A percentile compares a stretch with the other conserved stretches of the same genome.
phyloP scores from a whole-genome alignment of 2,797 vertebrate genomes.

The Eulemur mongoz region DNA sequence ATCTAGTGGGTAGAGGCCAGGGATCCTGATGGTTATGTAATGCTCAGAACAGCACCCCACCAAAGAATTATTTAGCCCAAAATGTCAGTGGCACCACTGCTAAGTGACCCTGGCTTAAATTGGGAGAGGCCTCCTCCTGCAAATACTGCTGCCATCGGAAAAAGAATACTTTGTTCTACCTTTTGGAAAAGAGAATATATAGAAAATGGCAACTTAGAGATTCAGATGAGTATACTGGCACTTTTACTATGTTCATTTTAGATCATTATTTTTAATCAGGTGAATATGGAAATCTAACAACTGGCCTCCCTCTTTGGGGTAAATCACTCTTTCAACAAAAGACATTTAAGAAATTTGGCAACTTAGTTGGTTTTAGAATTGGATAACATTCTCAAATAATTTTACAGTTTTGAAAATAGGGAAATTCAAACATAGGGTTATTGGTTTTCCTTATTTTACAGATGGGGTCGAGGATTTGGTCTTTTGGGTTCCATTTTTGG shows the following conservation, averaged over 20 bases:
- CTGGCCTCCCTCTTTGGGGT: background rate
- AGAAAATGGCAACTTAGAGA: background rate
- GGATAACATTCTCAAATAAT: conserved; percentile 47
- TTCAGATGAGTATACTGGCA: background rate
- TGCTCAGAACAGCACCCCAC: background rate
- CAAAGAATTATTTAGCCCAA: background rate
- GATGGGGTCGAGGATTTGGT: conserved; percentile 99
- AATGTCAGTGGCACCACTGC: background rate
- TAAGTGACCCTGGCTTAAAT: background rate
- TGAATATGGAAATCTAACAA: background rate
- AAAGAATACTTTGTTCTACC: background rate
- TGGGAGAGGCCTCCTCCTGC: background rate
- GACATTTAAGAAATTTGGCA: conserved; percentile 1
- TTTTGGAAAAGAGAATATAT: background rate
- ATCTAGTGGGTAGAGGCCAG: background rate
- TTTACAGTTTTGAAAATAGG: conserved; percentile 59
- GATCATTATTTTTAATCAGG: background rate
- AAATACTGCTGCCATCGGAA: background rate
- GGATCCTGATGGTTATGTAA: background rate
- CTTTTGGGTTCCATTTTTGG: conserved; percentile 98
- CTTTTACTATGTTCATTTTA: background rate
- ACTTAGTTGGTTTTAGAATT: conserved; percentile 40
- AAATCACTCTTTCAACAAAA: background rate
- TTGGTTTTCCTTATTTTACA: conserved; percentile 86
- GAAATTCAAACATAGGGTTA: conserved; percentile 72